A percentile compares a stretch with the other conserved stretches of the same genome.
phyloP scores from a whole-genome alignment of 2,113 vertebrate species.

The Paramormyrops kingsleyae region DNA sequence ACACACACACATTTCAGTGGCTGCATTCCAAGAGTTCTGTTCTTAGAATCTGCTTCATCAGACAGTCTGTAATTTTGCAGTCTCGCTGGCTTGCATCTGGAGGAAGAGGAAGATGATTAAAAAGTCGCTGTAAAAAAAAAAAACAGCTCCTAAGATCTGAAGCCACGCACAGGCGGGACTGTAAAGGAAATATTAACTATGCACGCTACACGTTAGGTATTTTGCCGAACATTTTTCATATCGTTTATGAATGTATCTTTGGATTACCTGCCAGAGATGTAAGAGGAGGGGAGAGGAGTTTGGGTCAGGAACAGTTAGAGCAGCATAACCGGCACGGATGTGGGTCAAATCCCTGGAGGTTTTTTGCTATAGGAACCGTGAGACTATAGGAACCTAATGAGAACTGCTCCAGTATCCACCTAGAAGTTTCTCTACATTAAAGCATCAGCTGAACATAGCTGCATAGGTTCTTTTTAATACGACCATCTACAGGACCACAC shows the following conservation, averaged over 20 bases:
- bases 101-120: not conserved
- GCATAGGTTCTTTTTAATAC: not conserved
- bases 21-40: slow-evolving; percentile 1
- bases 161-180: not conserved
- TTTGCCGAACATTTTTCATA: not conserved
- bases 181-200: not conserved
- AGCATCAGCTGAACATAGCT: not conserved
- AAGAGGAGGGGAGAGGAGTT: not conserved
- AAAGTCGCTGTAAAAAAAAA: slow-evolving; percentile 4
- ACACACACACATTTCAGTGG: not conserved
- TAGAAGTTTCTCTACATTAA: not conserved
- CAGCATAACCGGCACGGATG: not conserved
- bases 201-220: not conserved
- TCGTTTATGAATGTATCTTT: not conserved
- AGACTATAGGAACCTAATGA: not conserved
- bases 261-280: not conserved
- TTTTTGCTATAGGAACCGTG: not conserved
- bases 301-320: not conserved
- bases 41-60: slow-evolving; percentile 15
- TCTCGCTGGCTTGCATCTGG: not conserved
- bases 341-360: not conserved
- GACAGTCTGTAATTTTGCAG: slow-evolving; percentile 25
- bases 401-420: not conserved
- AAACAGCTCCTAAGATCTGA: not conserved
- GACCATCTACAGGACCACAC: not conserved